Conservation (phyloP, 2,888 invertebrate genomes). For the Gnatocerus cornutus region DNA sequence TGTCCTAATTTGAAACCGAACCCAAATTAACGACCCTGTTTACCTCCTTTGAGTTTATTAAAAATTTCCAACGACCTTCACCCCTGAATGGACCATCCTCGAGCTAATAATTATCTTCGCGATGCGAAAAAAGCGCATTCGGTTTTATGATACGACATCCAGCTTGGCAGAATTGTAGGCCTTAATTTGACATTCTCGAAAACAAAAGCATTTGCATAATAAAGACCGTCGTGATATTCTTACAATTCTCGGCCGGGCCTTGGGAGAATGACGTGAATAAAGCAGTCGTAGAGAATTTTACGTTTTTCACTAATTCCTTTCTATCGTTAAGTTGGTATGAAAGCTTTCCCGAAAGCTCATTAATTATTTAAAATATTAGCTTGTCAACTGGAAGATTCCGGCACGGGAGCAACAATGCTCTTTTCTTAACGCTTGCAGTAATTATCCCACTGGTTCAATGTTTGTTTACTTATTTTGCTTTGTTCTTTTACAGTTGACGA, state of each 20-base stretch:
- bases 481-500: conserved; percentile 40
- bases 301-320: conserved; percentile 46
- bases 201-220: conserved; percentile 54
- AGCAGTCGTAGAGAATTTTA: conserved; percentile 35
- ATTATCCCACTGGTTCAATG: conserved; percentile 23
- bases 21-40: conserved; percentile 12
- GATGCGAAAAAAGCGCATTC: conserved; percentile 39
- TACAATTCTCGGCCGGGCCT: conserved; percentile 42
- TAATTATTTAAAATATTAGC: conserved; percentile 45
- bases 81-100: conserved; percentile 20
- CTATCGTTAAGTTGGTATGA: conserved; percentile 40
- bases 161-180: conserved; percentile 38
- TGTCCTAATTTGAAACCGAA: neutral
- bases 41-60: conserved; percentile 24
- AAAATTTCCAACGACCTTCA: neutral
- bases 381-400: conserved; percentile 25
- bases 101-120: conserved; percentile 21
- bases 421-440: conserved; percentile 13
- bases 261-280: conserved; percentile 40
- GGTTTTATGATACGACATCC: conserved; percentile 41
- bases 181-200: conserved; percentile 51
- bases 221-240: conserved; percentile 51
- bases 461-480: conserved; percentile 34
- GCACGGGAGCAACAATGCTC: conserved; percentile 1
- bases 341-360: conserved; percentile 36